Conservation (phyloP, 2,797 vertebrate species). For the Bucorvus abyssinicus region DNA sequence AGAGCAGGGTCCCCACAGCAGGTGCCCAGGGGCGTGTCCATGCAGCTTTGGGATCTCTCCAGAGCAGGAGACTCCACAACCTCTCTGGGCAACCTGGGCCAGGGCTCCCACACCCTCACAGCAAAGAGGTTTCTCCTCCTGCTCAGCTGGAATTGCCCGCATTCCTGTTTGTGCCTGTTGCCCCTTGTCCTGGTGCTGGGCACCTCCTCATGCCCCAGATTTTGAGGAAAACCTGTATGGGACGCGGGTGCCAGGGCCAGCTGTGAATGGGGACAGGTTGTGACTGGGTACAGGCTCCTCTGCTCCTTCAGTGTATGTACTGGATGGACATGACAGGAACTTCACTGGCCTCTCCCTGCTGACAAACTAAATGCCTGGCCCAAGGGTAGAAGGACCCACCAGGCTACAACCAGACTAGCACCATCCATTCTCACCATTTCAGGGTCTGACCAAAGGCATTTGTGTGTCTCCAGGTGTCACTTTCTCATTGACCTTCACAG, state of each 20-base stretch:
- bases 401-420: fast-evolving
- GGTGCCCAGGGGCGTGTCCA: too few species aligned
- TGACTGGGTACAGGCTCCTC: background rate
- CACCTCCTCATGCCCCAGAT: background rate
- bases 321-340: background rate
- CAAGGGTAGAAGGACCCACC: background rate
- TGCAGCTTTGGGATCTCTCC: too few species aligned
- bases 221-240: background rate
- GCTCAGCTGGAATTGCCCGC: too few species aligned
- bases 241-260: background rate
- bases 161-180: too few species aligned
- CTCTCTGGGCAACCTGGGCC: too few species aligned
- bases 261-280: background rate
- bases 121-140: too few species aligned
- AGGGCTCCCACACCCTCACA: too few species aligned
- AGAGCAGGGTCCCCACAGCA: too few species aligned
- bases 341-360: background rate
- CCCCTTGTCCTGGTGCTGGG: too few species aligned
- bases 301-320: background rate
- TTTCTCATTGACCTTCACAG: fast-evolving
- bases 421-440: fast-evolving
- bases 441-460: background rate
- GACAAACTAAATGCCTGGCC: background rate
- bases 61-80: too few species aligned
- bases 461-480: background rate